These are phyloP conservation scores for Phoenicopterus ruber DNA, from an alignment of 2,113 vertebrate genomes.

Conservation along the genomic window DNA sequence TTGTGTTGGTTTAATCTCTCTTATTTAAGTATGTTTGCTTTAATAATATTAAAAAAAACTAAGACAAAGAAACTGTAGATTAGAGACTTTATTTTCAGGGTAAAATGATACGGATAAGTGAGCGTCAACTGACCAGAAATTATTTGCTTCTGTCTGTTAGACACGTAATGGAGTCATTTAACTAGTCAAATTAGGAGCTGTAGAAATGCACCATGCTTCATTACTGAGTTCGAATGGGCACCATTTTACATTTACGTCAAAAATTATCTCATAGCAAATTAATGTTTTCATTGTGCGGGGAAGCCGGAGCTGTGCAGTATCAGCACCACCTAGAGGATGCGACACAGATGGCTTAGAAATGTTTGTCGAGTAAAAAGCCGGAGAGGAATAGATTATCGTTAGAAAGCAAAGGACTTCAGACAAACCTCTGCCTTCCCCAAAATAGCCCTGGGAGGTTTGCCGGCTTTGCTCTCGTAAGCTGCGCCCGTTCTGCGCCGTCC, in stretches of 20 bases:
- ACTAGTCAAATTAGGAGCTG: conserved; percentile 99
- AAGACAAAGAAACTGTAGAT: conserved; percentile 84
- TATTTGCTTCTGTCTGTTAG: conserved; percentile 99
- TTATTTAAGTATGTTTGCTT: conserved; percentile 76
- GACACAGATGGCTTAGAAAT: background rate
- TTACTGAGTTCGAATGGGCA: conserved; percentile 99
- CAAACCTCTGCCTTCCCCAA: background rate
- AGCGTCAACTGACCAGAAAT: conserved; percentile 99
- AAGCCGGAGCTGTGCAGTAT: conserved; percentile 76
- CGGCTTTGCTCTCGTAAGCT: background rate
- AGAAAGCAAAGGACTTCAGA: background rate
- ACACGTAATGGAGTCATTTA: conserved; percentile 99
- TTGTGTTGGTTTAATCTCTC: conserved; percentile 62
- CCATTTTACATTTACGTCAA: conserved; percentile 99
- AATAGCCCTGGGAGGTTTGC: background rate
- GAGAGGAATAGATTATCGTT: background rate
- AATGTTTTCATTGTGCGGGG: conserved; percentile 97
- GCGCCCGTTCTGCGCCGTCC: accelerated
- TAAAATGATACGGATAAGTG: conserved; percentile 97
- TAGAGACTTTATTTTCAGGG: conserved; percentile 88
- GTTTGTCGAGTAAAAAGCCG: background rate
- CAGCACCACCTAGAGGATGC: conserved; percentile 92
- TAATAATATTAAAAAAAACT: conserved; percentile 74
- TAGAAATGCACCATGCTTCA: conserved; percentile 99
- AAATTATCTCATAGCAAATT: conserved; percentile 99